phyloP scores from a whole-genome alignment of 2,113 vertebrate species.

The Laticauda laticaudata region DNA sequence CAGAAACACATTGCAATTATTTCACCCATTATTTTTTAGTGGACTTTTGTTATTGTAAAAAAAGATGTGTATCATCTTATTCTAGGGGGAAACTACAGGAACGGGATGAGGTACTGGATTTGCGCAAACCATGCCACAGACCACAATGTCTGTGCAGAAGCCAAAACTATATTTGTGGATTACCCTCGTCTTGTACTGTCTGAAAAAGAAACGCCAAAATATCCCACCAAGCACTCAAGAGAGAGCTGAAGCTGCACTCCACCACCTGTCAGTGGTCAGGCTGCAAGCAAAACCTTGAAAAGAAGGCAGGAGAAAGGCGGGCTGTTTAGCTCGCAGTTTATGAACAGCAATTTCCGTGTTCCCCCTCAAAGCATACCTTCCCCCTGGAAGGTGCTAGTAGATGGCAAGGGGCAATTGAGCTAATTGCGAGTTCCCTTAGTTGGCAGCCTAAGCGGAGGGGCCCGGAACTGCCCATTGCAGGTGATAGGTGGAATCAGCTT shows the following conservation, averaged over 20 bases:
- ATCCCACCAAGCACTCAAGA: not conserved
- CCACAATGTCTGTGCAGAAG: not conserved
- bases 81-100: too few relatives aligned
- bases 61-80: not conserved
- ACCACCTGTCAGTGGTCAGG: constrained; percentile 32
- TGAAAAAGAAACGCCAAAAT: not conserved
- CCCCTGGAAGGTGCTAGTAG: not conserved
- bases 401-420: not conserved
- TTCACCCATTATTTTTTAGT: too few relatives aligned
- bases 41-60: too few relatives aligned
- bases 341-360: not conserved
- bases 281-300: constrained; percentile 7
- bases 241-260: constrained; percentile 28
- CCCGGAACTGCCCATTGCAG: too few relatives aligned
- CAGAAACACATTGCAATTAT: too few relatives aligned
- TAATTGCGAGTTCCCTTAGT: not conserved
- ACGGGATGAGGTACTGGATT: too few relatives aligned
- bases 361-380: constrained; percentile 25
- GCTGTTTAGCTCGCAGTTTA: not conserved
- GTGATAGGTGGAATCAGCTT: too few relatives aligned
- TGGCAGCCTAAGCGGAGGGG: too few relatives aligned
- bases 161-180: not conserved
- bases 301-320: not conserved
- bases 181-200: too few relatives aligned
- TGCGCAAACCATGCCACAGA: not conserved